Base-by-base conservation (phyloP, 2,888 invertebrate genomes). In the Microplitis manilae region DNA sequence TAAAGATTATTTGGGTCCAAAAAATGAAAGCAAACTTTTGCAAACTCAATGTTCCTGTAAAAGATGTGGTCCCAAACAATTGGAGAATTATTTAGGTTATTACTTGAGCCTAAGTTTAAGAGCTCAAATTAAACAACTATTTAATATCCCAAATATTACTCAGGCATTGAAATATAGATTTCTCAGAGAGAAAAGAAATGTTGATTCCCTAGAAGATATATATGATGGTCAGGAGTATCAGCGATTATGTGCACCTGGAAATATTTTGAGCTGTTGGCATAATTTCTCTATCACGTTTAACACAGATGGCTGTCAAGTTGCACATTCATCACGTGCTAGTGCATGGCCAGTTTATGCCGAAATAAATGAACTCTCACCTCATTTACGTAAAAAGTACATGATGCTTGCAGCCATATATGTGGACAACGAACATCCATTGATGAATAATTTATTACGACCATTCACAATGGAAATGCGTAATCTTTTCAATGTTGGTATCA, bases 341-440 rank as follows among this genome's bases (percentile, higher is more conserved):
- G 20, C 20, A 20, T 20, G 20, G 20, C 1, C 20, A 20, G 20
- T 20, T 20, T 20, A 20, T 20, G 20, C 20, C 20, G 20, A 20
- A 20, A 20, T 20, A 20, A 20, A 20, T 20, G 20, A 20, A 20
- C 20, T 20, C 20, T 20, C 60, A 6, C 79, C 76, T 0, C 77
- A 77, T 6, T 72, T 61, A 59, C 77, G 79, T 15, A 74, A 77
- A 72, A 74, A 74, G 41, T 68, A 68, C 41, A 78, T 78, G 7
- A 62, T 78, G 8, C 70, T 78, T 8, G 79, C 78, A 9, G 79
- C 64, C 7, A 75, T 79, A 30, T 78, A 68, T 70, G 76, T 79
- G 2, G 79, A 78, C 38, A 20, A 71, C 0, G 5, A 60, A 64
- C 67, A 80, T 65, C 80, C 79, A 8, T 0, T 39, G 1, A 70